These are phyloP conservation scores for Terrapene triunguis DNA, from an alignment of 2,113 vertebrate species.

Conservation along the genomic window DNA sequence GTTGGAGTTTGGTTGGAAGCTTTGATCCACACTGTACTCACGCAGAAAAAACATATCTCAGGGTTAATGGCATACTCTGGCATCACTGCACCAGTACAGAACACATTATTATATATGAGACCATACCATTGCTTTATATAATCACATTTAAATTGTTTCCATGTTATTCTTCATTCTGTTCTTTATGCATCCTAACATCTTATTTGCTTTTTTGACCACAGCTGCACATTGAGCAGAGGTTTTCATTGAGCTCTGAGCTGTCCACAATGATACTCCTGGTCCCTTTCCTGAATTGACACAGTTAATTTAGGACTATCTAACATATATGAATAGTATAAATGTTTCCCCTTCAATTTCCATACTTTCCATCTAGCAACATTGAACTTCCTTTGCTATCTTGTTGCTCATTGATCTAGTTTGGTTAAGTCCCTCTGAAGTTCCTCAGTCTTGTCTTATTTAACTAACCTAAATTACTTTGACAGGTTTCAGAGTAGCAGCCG, in stretches of 20 bases:
- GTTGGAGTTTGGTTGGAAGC: neutral
- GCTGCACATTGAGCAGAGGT: neutral
- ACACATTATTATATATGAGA: neutral
- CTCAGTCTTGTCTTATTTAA: conserved; percentile 30
- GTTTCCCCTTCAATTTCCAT: neutral
- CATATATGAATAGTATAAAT: neutral
- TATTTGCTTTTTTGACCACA: neutral
- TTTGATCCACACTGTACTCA: neutral
- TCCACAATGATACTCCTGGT: neutral
- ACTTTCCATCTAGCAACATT: neutral
- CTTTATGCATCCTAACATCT: neutral
- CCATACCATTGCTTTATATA: neutral
- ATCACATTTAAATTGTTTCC: neutral
- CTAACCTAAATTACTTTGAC: conserved; percentile 5
- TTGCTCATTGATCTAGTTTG: neutral
- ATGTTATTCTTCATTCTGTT: neutral
- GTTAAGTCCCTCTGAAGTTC: neutral
- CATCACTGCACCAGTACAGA: neutral
- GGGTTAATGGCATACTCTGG: neutral
- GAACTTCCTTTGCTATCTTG: neutral
- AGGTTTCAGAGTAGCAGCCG: too few relatives aligned
- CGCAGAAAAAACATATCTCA: neutral
- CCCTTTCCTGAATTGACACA: neutral
- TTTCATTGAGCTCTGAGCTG: neutral
- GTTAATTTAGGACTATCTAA: neutral